A percentile compares a stretch with the other conserved stretches of the same genome.
These are phyloP conservation scores for Rugalucina vietnamica DNA, from an alignment of 2,888 invertebrate genomes.

Conservation along the genomic window DNA sequence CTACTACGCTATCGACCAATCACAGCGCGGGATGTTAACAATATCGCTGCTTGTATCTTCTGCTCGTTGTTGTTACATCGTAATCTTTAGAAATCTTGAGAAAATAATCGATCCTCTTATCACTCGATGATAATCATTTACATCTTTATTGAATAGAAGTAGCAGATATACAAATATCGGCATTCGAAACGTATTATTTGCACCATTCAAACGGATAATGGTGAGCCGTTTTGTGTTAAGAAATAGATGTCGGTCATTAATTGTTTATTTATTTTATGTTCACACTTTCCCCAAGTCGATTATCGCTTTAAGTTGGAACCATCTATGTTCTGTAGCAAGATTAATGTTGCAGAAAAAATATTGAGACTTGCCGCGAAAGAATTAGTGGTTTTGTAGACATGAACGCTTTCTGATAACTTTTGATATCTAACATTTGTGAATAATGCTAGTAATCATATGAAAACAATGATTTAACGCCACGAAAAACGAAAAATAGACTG, in stretches of 20 bases:
- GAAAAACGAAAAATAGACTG: too few species aligned
- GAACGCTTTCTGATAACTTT: too few species aligned
- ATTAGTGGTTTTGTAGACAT: neutral
- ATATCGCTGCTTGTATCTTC: neutral
- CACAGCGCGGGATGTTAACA: neutral
- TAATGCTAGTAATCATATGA: too few species aligned
- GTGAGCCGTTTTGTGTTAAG: neutral
- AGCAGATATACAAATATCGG: conserved; percentile 52
- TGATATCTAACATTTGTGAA: too few species aligned
- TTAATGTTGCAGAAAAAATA: neutral
- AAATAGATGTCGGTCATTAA: neutral
- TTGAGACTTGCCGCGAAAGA: neutral
- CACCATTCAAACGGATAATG: conserved; percentile 22
- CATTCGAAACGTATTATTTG: conserved; percentile 58
- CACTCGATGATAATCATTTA: conserved; percentile 61
- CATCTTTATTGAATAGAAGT: conserved; percentile 51
- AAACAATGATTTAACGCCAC: too few species aligned
- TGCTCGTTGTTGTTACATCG: neutral
- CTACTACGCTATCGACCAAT: conserved; percentile 18
- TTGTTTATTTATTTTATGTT: neutral
- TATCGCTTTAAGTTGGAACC: neutral
- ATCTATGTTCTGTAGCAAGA: neutral
- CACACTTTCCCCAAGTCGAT: neutral
- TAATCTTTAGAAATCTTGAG: conserved; percentile 49
- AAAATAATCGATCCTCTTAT: conserved; percentile 56